Evolutionary conservation across 1,140 invertebrate species (phyloP), one percentile per base, ranked within the genome.

Genomic region (Eupristina koningsbergeri): DNA sequence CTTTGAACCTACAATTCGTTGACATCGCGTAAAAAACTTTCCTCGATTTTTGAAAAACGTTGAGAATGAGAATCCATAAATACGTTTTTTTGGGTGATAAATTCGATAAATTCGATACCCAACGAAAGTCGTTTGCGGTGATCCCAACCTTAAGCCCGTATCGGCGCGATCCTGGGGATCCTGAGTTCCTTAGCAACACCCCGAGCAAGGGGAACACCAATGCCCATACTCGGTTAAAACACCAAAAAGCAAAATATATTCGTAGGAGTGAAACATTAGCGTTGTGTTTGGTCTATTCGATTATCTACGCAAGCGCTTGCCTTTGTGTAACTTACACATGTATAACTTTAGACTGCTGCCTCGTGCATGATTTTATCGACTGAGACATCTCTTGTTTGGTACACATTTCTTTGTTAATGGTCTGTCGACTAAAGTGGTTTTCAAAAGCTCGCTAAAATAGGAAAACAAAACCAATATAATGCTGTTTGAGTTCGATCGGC

Each of bases 181-280:
- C 39, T 8, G 9, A 41, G 36, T 71, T 71, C n/a, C 67, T 71
- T 71, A 41, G 67, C 67, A 71, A 71, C 67, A 71, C 67, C 67
- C 67, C 67, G 41, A 41, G 67, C 26, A 39, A 41, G 26, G 26
- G 41, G 3, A 69, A 2, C 39, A 39, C n/a, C n/a, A n/a, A n/a
- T n/a, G n/a, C n/a, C n/a, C n/a, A n/a, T n/a, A n/a, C n/a, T n/a
- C n/a, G n/a, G n/a, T n/a, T n/a, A n/a, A n/a, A n/a, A n/a, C 15
- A 11, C 11, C 3, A 41, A 41, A 36, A 5, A 9, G 6, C 0
- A 41, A 71, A 36, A 41, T 17, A 11, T 71, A 71, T 71, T 13
- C 36, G 39, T 15, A 36, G 39, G 11, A 5, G 29, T 69, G 67
- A 36, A 41, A 71, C 9, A 1, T 26, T 31, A n/a, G n/a, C 36